Evolutionary conservation across 2,888 invertebrate genomes (phyloP), one percentile per base, ranked within the genome.

Genomic region (Chloroclystis v-ata): DNA sequence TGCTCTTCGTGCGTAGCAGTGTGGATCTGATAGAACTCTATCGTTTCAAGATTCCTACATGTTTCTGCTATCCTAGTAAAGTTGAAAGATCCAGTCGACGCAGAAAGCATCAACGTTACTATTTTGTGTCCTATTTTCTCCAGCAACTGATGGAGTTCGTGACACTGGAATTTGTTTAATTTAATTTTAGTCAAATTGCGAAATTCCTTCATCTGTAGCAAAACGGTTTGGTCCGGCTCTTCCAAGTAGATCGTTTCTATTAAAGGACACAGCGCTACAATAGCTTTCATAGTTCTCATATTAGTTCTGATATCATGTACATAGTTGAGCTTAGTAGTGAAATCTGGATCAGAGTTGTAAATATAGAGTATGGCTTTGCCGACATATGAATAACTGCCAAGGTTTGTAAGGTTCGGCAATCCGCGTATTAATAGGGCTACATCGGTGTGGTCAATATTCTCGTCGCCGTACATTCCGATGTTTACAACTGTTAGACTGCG

Each of bases 401-500:
- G 75, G 33, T 90, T 91, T 28, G 89, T 89, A 37, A 93, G 82
- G 69, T 91, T 92, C 24, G 91, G 91, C 63, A 92, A 83, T 60
- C 89, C 85, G 57, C 89, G 83, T 60, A 93, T 89, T 38, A 93
- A 77, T 51, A 91, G 73, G 4, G 92, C 92, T 11, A 92, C 85
- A 56, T 92, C 89, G 37, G 90, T 90, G 56, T 91, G 91, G 61
- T 92, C 92, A 42, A 93, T 89, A 59, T 91, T 90, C 70, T 90
- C 90, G 65, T 93, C 93, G 0, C 93, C 93, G 49, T 91, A 92
- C 85, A 91, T 90, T 32, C 93, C 93, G 56, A 93, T 90, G 64
- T 92, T 91, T 37, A 93, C 82, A 32, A 92, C 89, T 3, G 90
- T 90, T 28, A 93, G 66, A 40, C 84, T 87, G 30, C 89, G 83